phyloP scores from a whole-genome alignment of 2,888 invertebrate genomes.

The Sarcophaga variegata region DNA sequence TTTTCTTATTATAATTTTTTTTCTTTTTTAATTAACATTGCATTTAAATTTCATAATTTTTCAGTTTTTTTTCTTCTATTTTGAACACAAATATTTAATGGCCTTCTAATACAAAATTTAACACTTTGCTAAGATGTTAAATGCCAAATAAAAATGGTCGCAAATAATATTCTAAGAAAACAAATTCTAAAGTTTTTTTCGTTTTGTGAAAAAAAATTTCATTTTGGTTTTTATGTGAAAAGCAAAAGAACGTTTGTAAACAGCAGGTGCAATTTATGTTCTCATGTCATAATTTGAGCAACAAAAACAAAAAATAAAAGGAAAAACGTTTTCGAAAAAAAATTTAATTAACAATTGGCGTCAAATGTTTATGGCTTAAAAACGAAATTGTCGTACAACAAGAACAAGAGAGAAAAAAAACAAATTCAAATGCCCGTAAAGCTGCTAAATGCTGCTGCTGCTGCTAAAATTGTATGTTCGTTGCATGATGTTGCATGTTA shows the following conservation, averaged over 20 bases:
- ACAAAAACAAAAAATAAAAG: neutral
- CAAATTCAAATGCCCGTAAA: slow-evolving; percentile 54
- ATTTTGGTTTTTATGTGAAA: neutral
- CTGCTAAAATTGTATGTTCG: neutral
- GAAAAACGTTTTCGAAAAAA: slow-evolving; percentile 21
- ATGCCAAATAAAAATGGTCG: slow-evolving; percentile 1
- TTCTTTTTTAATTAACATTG: neutral
- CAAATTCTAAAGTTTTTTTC: neutral
- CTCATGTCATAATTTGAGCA: slow-evolving; percentile 43
- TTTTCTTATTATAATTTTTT: neutral
- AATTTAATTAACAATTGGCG: slow-evolving; percentile 69
- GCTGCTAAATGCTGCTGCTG: slow-evolving; percentile 4
- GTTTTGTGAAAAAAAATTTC: slow-evolving; percentile 13
- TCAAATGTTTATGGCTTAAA: slow-evolving; percentile 64
- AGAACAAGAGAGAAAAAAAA: slow-evolving; percentile 2
- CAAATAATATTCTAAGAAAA: slow-evolving; percentile 15
- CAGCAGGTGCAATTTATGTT: slow-evolving; percentile 69
- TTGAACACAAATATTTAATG: neutral
- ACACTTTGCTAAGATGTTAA: slow-evolving; percentile 33
- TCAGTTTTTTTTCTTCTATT: neutral
- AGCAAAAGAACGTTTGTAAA: slow-evolving; percentile 21
- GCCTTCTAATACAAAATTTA: slow-evolving; percentile 36
- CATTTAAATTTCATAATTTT: neutral
- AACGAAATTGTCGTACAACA: neutral
- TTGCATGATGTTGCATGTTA: slow-evolving; percentile 64